Base-by-base conservation (phyloP, 2,113 vertebrate species). In the Arizona elegans region DNA sequence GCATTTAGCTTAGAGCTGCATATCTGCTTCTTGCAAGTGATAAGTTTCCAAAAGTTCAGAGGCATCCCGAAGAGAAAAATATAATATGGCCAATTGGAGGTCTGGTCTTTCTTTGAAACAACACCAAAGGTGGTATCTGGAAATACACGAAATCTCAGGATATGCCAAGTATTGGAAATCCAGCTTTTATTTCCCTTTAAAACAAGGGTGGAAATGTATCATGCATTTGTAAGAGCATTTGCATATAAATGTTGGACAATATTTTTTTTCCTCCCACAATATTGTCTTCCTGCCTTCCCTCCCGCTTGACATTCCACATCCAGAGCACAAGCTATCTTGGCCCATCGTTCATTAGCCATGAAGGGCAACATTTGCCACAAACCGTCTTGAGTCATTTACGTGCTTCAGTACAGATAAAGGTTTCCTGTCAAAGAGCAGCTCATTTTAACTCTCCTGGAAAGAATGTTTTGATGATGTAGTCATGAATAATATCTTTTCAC, bases 401-500 rank as follows among this genome's bases (percentile, higher is more conserved):
- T 94, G 91, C 92, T 24, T 5, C 38, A 93, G 47, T 50, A 23
- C 3, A 0, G 53, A 4, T 58, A 94, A 91, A 17, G 33, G 94
- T 87, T 95, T 89, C 19, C 91, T 95, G 91, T 89, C 47, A 94
- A 95, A 52, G 56, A 95, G 13, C 4, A 54, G 70, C 1, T 91
- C 23, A 0, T 53, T 24, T 38, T 58, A 8, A 0, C 29, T 55
- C 19, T 54, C n/a, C 12, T 26, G 91, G 90, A 56, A 92, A 70
- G 15, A 92, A 21, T 87, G n/a, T 53, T 96, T 95, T 91, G 7
- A 15, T 96, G 92, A 93, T 43, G 23, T 91, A 53, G 88, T 29
- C 88, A 94, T 92, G 93, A 96, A 94, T 93, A 96, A 95, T 93
- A 96, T 90, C 26, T 94, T 95, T 94, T 86, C 92, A 91, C 65